Conservation (phyloP, 92 coral and sea anemone species). For the Palythoa caribaeorum region DNA sequence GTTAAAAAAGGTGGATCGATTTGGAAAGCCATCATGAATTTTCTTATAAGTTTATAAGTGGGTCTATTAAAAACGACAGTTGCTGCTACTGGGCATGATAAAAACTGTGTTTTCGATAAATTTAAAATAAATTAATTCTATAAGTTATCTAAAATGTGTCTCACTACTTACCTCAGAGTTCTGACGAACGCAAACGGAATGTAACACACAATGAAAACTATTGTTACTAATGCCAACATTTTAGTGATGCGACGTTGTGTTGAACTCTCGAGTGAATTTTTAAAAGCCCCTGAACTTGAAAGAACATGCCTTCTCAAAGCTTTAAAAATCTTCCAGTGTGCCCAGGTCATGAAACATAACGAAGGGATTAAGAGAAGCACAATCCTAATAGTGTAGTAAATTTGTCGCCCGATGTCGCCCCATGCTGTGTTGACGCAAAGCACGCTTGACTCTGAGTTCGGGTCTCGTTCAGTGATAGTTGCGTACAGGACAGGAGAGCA, state of each 20-base stretch:
- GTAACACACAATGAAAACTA: constrained; percentile 32
- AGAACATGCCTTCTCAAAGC: constrained; percentile 23
- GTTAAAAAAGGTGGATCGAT: background rate
- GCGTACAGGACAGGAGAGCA: constrained; percentile 35
- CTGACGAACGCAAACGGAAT: constrained; percentile 39
- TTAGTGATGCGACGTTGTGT: constrained; percentile 41
- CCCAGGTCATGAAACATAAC: constrained; percentile 30
- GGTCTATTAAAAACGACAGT: background rate
- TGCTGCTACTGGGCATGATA: background rate
- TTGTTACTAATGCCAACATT: constrained; percentile 37
- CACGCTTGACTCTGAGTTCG: background rate
- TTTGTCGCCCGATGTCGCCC: constrained; percentile 33
- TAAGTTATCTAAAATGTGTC: background rate
- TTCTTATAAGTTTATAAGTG: background rate
- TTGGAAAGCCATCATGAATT: background rate
- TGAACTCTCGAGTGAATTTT: constrained; percentile 31
- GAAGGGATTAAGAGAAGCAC: constrained; percentile 4
- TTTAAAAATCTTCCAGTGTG: constrained; percentile 27
- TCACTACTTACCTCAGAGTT: constrained; percentile 35
- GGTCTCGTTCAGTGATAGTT: background rate
- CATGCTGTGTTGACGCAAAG: constrained; percentile 39
- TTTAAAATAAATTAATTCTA: background rate
- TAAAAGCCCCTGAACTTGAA: constrained; percentile 13
- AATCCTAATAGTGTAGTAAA: constrained; percentile 29
- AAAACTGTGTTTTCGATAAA: background rate